Percentiles rank a stretch among this genome's conserved stretches.
These are phyloP conservation scores for Sesia bembeciformis DNA, from an alignment of 2,888 invertebrate genomes.

Conservation along the genomic window DNA sequence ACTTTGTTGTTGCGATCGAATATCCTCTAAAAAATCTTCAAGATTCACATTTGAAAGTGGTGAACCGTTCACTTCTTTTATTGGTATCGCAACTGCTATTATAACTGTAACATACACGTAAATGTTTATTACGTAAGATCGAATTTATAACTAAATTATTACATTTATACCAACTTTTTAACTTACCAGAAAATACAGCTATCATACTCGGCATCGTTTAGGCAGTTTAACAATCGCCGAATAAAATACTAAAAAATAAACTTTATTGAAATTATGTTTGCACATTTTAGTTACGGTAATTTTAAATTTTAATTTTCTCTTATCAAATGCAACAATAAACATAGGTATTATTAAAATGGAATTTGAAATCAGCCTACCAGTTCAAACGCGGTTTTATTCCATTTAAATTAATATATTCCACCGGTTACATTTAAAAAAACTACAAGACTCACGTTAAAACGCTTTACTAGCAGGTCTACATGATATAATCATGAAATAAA, in stretches of 20 bases:
- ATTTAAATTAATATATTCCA: no score
- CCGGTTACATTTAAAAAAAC: no score
- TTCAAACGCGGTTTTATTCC: no score
- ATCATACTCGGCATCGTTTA: background rate
- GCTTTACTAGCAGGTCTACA: no score
- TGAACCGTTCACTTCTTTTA: background rate
- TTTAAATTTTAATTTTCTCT: conserved; percentile 53
- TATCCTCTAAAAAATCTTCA: background rate
- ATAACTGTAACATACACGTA: background rate
- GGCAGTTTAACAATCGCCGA: background rate
- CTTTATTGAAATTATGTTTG: background rate
- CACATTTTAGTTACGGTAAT: conserved; percentile 39
- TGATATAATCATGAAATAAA: no score
- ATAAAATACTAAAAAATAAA: background rate
- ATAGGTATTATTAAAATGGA: no score
- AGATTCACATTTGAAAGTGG: background rate
- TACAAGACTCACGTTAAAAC: no score
- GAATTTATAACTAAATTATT: no score
- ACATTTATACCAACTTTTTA: background rate
- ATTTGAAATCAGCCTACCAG: no score
- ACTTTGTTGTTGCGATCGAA: no score
- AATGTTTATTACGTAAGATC: background rate
- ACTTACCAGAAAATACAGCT: background rate
- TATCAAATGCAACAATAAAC: conserved; percentile 17
- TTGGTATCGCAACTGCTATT: background rate